Percentiles rank a stretch among this genome's conserved stretches.
phyloP scores from a whole-genome alignment of 2,888 invertebrate species.

The Cremastinae sp. region DNA sequence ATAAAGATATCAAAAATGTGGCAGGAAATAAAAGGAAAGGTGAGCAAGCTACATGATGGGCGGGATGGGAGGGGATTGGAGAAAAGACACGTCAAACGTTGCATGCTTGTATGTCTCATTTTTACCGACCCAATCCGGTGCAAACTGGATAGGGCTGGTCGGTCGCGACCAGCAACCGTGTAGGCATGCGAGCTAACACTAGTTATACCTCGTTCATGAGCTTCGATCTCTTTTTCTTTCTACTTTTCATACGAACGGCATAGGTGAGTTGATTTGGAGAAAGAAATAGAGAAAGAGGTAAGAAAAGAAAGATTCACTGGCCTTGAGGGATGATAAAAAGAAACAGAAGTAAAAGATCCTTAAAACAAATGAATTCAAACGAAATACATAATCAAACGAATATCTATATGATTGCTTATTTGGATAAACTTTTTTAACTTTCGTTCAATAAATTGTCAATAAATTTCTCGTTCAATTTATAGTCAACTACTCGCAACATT shows the following conservation, averaged over 20 bases:
- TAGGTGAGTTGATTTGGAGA: background rate
- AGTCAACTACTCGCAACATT: too few relatives aligned
- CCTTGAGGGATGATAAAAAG: slow-evolving; percentile 21
- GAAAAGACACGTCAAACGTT: slow-evolving; percentile 43
- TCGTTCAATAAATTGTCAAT: too few relatives aligned
- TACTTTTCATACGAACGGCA: slow-evolving; percentile 9
- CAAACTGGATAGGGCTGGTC: slow-evolving; percentile 74
- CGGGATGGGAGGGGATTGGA: slow-evolving; percentile 2
- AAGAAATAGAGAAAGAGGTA: slow-evolving; percentile 10
- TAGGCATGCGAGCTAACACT: slow-evolving; percentile 16
- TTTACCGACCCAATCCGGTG: slow-evolving; percentile 76
- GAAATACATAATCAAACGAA: slow-evolving; percentile 8
- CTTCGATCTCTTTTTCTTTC: slow-evolving; percentile 20
- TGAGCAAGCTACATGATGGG: slow-evolving; percentile 7
- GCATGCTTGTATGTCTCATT: slow-evolving; percentile 57
- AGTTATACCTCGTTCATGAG: slow-evolving; percentile 33
- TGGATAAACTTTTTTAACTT: too few relatives aligned
- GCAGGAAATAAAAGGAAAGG: too few relatives aligned
- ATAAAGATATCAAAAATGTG: slow-evolving; percentile 2
- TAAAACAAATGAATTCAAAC: too few relatives aligned
- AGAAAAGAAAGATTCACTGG: slow-evolving; percentile 5
- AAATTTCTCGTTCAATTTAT: too few relatives aligned
- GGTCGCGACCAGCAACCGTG: slow-evolving; percentile 46
- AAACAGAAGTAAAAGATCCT: background rate
- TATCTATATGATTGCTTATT: too few relatives aligned